Percentiles rank a stretch among this genome's conserved stretches.
These are phyloP conservation scores for Alouatta palliata DNA, from an alignment of 2,113 vertebrate genomes.

Conservation along the genomic window DNA sequence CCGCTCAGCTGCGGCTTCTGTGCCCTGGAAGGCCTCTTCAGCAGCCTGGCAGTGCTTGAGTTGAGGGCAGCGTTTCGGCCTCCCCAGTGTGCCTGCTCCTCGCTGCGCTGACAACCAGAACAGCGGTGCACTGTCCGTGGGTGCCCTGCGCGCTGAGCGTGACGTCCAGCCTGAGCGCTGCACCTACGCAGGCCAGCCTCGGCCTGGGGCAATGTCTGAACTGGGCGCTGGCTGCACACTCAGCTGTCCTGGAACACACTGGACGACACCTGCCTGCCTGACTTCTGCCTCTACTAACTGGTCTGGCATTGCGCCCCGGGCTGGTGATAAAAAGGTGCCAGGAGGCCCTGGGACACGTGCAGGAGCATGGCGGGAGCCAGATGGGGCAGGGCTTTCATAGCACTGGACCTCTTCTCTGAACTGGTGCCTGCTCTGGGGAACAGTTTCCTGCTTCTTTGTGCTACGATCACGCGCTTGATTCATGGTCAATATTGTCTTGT, in stretches of 20 bases:
- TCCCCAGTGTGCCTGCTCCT: slow-evolving; percentile 74
- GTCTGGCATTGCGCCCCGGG: slow-evolving; percentile 50
- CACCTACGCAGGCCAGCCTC: slow-evolving; percentile 79
- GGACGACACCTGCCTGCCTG: not conserved
- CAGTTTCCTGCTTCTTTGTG: slow-evolving; percentile 59
- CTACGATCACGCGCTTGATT: slow-evolving; percentile 73
- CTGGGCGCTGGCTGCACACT: slow-evolving; percentile 68
- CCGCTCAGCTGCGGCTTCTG: accelerated
- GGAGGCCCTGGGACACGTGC: slow-evolving; percentile 62
- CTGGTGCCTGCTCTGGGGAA: not conserved
- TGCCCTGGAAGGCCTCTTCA: slow-evolving; percentile 52
- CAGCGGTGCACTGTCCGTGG: slow-evolving; percentile 58
- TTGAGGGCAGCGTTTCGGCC: slow-evolving; percentile 70
- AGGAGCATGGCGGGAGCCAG: not conserved
- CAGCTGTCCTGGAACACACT: slow-evolving; percentile 69
- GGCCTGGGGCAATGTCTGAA: slow-evolving; percentile 71
- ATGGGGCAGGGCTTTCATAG: not conserved
- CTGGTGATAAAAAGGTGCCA: slow-evolving; percentile 14
- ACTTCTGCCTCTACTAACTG: slow-evolving; percentile 75
- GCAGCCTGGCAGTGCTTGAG: slow-evolving; percentile 75
- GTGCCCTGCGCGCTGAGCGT: not conserved
- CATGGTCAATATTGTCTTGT: slow-evolving; percentile 66
- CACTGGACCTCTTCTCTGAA: slow-evolving; percentile 71
- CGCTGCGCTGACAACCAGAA: slow-evolving; percentile 70
- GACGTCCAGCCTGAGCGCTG: slow-evolving; percentile 66